phyloP scores from a whole-genome alignment of 2,888 invertebrate genomes.

The Drosophila falleni region DNA sequence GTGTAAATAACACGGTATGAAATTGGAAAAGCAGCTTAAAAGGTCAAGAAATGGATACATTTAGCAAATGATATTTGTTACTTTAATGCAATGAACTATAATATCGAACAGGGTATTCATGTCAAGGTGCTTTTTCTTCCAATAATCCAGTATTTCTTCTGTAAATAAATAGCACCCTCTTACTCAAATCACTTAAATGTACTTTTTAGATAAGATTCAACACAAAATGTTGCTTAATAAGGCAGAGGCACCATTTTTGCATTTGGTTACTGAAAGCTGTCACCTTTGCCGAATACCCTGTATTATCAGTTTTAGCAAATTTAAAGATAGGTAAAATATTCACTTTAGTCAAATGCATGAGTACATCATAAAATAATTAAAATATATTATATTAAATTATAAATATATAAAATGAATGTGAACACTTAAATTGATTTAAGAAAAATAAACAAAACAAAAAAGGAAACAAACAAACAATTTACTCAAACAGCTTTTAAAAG shows the following conservation, averaged over 20 bases:
- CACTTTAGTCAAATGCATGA: slow-evolving; percentile 54
- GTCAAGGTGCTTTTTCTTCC: slow-evolving; percentile 37
- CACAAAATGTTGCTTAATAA: slow-evolving; percentile 53
- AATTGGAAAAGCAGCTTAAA: slow-evolving; percentile 35
- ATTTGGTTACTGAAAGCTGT: slow-evolving; percentile 36
- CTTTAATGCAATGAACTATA: slow-evolving; percentile 17
- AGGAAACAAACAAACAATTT: slow-evolving; percentile 47
- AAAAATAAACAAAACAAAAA: slow-evolving; percentile 24
- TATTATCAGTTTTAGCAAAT: slow-evolving; percentile 67
- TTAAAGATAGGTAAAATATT: slow-evolving; percentile 57
- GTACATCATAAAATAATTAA: slow-evolving; percentile 23
- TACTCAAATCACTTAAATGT: slow-evolving; percentile 4
- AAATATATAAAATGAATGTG: slow-evolving; percentile 39
- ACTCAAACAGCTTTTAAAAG: slow-evolving; percentile 71
- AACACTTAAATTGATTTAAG: slow-evolving; percentile 54
- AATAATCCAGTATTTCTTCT: slow-evolving; percentile 35
- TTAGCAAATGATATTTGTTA: slow-evolving; percentile 41
- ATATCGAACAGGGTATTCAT: slow-evolving; percentile 35
- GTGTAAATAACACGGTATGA: slow-evolving; percentile 55
- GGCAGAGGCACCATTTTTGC: slow-evolving; percentile 51
- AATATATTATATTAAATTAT: slow-evolving; percentile 31
- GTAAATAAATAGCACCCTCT: slow-evolving; percentile 53
- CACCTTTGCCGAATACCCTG: slow-evolving; percentile 55
- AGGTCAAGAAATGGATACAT: slow-evolving; percentile 22
- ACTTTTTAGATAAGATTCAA: slow-evolving; percentile 20